Evolutionary conservation across 2,797 vertebrate genomes (phyloP), one percentile per base, ranked within the genome.

Genomic region (Parauchenoglanis ngamensis): DNA sequence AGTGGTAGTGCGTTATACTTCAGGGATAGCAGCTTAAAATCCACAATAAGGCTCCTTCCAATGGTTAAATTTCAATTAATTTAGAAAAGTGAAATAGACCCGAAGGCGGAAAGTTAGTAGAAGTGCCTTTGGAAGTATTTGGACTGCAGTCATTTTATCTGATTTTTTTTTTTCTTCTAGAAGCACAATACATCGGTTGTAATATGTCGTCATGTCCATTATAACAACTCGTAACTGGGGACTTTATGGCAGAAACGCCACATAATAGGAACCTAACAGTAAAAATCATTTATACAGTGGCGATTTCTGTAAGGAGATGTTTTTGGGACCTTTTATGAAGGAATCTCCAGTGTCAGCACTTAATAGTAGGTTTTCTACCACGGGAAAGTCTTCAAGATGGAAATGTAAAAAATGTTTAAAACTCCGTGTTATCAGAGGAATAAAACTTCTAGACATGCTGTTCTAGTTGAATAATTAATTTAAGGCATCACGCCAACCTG

Each of bases 1-100:
- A 49, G 21, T 21, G 25, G 10, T 73, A 2, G 15, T 23, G n/a
- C 15, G 23, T 56, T n/a, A 2, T 44, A 7, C 67, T 49, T n/a
- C 56, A 52, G 15, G 49, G 40, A 25, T 7, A 8, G 68, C 56
- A 93, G 94, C 92, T 93, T 88, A 91, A 91, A 91, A 90, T 90
- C 59, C 28, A 61, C 75, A 82, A 61, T n/a, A 19, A 57, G 67
- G 19, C 46, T 82, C 19, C 21, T 52, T 63, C 25, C 46, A 59
- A 21, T 10, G 17, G n/a, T 1, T 28, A 40, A 72, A 85, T 40
- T 40, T 40, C 40, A 40, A 40, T 40, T 40, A 40, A 40, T 72
- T 49, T 49, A 10, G 11, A 15, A 49, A 49, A 13, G 44, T 15
- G 11, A 80, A 67, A 76, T 73, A 44, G 35, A 11, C 72, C n/a